Evolutionary conservation across 2,888 invertebrate species (phyloP).

Genomic region (Zaprionus obscuricornis): DNA sequence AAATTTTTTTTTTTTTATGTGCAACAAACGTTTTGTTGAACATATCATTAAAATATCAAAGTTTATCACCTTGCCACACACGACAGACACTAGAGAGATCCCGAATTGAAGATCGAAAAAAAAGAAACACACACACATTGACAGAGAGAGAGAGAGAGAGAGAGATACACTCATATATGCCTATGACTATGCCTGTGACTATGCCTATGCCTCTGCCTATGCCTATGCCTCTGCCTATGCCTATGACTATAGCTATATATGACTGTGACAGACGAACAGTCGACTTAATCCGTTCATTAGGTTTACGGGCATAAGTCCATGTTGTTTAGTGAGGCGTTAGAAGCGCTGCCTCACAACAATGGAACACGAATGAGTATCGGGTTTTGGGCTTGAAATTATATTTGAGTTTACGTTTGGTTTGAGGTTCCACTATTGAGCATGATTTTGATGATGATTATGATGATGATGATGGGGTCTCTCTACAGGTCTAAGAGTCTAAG

Average conservation of each 20-base stretch:
- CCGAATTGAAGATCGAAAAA: constrained; percentile 19
- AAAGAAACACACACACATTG: constrained; percentile 2
- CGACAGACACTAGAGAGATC: constrained; percentile 23
- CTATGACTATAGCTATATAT: no score
- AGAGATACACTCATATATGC: constrained; percentile 17
- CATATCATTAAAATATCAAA: constrained; percentile 80
- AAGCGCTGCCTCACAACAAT: constrained; percentile 61
- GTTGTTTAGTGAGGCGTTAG: constrained; percentile 75
- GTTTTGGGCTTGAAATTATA: no score
- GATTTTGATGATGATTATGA: no score
- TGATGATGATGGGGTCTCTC: constrained; percentile 4
- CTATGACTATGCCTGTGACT: constrained; percentile 7
- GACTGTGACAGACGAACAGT: constrained; percentile 32
- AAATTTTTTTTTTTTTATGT: no score
- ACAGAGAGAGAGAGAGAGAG: no score
- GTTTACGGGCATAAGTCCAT: constrained; percentile 72
- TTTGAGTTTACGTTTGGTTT: no score
- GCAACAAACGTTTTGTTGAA: constrained; percentile 79
- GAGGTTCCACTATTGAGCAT: no score
- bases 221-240: no score
- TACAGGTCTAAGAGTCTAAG: constrained; percentile 3
- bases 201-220: no score
- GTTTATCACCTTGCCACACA: constrained; percentile 77
- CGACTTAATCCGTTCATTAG: constrained; percentile 80
- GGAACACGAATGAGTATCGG: constrained; percentile 26